Evolutionary conservation across 2,113 vertebrate species (phyloP), one percentile per base, ranked within the genome.

Genomic region (Caranx ignobilis): DNA sequence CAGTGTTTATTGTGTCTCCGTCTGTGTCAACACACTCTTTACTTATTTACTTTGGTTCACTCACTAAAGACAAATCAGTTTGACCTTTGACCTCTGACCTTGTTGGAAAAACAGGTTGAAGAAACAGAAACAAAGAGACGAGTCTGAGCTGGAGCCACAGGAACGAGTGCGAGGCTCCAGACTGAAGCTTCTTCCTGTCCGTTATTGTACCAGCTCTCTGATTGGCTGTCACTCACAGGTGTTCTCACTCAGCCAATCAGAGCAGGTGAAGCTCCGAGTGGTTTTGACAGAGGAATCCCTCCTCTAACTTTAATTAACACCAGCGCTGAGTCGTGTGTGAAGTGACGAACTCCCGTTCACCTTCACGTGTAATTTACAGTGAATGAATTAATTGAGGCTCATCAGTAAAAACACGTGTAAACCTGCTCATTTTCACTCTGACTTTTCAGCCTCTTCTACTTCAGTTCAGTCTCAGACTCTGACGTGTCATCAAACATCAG

Each of bases 371-470:
- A 62, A 79, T 75, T 79, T 71, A 70, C 75, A 68, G 54, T 15
- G n/a, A 86, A 68, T 79, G 1, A 10, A 70, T 79, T 66, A 62
- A 47, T 48, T 43, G 8, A 57, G 75, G 52, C 31, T 52, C 2
- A 3, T 1, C 15, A 31, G 62, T 65, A 62, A 26, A 4, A n/a
- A 56, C 35, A 26, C 0, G 35, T 57, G 54, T 15, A 7, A 55
- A 56, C 11, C 5, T 26, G 0, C 0, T 26, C 3, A 55, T 55
- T 55, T 55, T 54, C 52, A 54, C 52, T 11, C n/a, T 61, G 56
- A 34, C 59, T 18, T 48, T 50, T 7, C 6, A 50, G 48, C 16
- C 48, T 50, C 2, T n/a, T 19, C 9, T 50, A 2, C 1, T 50
- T 7, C 1, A 16, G 6, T 18, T 50, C n/a, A 18, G 18, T 50